A percentile compares a stretch with the other conserved stretches of the same genome.
Evolutionary conservation across 2,113 vertebrate species (phyloP).

Genomic region (Todiramphus saurophagus): DNA sequence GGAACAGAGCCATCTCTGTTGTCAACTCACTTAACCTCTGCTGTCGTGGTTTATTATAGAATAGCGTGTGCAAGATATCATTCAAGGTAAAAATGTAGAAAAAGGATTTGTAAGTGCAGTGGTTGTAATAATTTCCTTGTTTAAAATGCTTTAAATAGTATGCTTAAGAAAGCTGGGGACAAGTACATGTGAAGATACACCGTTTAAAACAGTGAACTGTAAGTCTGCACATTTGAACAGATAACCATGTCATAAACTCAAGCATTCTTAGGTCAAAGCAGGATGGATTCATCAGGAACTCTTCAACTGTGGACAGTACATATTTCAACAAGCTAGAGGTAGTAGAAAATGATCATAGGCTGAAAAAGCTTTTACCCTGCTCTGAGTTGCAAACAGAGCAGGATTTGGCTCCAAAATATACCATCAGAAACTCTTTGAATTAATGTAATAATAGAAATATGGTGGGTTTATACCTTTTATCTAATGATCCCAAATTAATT

Average conservation of each 20-base stretch:
- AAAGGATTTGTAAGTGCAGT: not conserved
- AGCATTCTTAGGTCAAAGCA: not conserved
- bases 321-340: not conserved
- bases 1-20: not conserved
- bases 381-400: not conserved
- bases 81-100: conserved; percentile 8
- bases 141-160: not conserved
- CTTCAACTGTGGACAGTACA: not conserved
- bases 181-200: not conserved
- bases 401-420: not conserved
- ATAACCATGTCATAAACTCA: not conserved
- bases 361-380: not conserved
- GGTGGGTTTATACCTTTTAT: not conserved
- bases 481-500: not conserved
- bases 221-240: not conserved
- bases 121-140: not conserved
- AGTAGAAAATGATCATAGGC: not conserved
- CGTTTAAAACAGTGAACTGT: not conserved
- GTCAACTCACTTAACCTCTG: not conserved
- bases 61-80: not conserved
- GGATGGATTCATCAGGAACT: not conserved
- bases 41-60: not conserved
- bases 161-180: not conserved
- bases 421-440: not conserved
- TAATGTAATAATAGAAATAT: not conserved